phyloP scores from a whole-genome alignment of 2,113 vertebrate genomes.

The Menidia beryllina region DNA sequence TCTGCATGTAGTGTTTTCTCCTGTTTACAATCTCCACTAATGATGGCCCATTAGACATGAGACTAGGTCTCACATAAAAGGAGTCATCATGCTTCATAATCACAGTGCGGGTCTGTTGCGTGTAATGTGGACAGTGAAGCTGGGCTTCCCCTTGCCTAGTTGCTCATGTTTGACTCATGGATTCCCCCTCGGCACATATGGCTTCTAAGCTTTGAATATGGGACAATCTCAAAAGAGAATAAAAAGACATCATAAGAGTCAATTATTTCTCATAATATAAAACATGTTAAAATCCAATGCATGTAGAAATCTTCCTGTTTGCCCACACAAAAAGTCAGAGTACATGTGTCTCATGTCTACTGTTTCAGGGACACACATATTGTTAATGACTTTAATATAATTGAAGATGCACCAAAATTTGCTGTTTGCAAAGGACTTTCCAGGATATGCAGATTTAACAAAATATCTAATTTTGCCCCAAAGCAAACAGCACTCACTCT shows the following conservation, averaged over 20 bases:
- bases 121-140: slow-evolving; percentile 52
- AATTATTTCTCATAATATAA: not conserved
- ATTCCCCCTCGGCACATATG: slow-evolving; percentile 21
- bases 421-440: too few relatives aligned
- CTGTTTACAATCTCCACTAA: slow-evolving; percentile 67
- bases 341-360: too few relatives aligned
- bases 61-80: slow-evolving; percentile 66
- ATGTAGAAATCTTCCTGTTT: too few relatives aligned
- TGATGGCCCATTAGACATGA: slow-evolving; percentile 63
- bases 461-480: too few relatives aligned
- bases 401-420: too few relatives aligned
- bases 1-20: slow-evolving; percentile 66
- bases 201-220: not conserved
- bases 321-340: too few relatives aligned
- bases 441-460: too few relatives aligned
- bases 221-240: not conserved
- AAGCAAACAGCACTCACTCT: too few relatives aligned
- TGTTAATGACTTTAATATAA: too few relatives aligned
- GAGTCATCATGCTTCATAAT: slow-evolving; percentile 60
- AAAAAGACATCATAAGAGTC: too few relatives aligned
- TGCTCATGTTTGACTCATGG: slow-evolving; percentile 43
- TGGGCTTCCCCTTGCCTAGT: slow-evolving; percentile 55
- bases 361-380: too few relatives aligned
- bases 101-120: slow-evolving; percentile 46
- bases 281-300: too few relatives aligned